These are phyloP conservation scores for Brachionus sp. DNA, from an alignment of 1,140 invertebrate genomes.

Conservation along the genomic window DNA sequence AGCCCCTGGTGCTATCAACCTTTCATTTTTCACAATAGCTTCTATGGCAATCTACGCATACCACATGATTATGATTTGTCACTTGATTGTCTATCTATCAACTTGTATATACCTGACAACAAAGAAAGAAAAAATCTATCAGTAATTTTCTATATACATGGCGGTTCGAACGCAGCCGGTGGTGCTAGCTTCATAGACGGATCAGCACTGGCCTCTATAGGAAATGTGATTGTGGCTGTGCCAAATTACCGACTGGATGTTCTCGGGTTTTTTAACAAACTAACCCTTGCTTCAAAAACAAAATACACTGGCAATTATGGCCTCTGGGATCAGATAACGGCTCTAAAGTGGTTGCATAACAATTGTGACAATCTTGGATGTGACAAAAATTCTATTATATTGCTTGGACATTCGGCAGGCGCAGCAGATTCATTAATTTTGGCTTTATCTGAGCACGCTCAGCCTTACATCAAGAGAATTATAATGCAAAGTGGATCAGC, in stretches of 20 bases:
- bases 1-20: conserved; percentile 2
- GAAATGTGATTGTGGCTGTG: conserved; percentile 54
- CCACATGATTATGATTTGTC: conserved; percentile 36
- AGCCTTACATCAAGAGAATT: conserved; percentile 7
- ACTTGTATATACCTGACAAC: neutral
- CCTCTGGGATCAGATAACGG: conserved; percentile 66
- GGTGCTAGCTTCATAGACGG: neutral
- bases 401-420: conserved; percentile 54
- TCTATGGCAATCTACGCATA: conserved; percentile 30
- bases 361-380: conserved; percentile 55
- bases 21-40: conserved; percentile 24
- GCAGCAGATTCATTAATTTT: conserved; percentile 43
- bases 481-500: conserved; percentile 42
- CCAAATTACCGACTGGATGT: conserved; percentile 57
- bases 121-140: conserved; percentile 40
- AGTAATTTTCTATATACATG: conserved; percentile 56
- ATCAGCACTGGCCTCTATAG: conserved; percentile 47
- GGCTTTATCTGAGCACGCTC: neutral
- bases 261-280: conserved; percentile 49
- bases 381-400: conserved; percentile 50
- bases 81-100: conserved; percentile 8
- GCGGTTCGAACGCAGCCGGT: conserved; percentile 36
- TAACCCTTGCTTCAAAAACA: neutral
- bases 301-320: conserved; percentile 63
- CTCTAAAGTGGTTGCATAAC: conserved; percentile 64